phyloP scores from a whole-genome alignment of 2,113 vertebrate species.

The human region GRCh38 chr1:99345501-99346000 shows the following conservation, averaged over 20 bases:
- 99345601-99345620: neutral
- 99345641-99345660: neutral
- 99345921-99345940: neutral
- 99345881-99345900: neutral
- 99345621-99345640: neutral
- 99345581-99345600: neutral
- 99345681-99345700: neutral
- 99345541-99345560: neutral
- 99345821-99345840: neutral
- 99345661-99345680: neutral
- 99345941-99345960: neutral
- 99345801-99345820: neutral
- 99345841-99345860: neutral
- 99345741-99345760: neutral
- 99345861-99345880: neutral
- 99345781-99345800: neutral
- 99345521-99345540: neutral
- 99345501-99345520: neutral
- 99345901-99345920: neutral
- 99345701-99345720: neutral
- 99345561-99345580: neutral
- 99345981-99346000: neutral
- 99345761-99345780: neutral
- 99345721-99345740: neutral
- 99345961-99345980: slow-evolving; percentile 11